Evolutionary conservation across 2,888 invertebrate genomes (phyloP).

Genomic region (Protonemura montana): DNA sequence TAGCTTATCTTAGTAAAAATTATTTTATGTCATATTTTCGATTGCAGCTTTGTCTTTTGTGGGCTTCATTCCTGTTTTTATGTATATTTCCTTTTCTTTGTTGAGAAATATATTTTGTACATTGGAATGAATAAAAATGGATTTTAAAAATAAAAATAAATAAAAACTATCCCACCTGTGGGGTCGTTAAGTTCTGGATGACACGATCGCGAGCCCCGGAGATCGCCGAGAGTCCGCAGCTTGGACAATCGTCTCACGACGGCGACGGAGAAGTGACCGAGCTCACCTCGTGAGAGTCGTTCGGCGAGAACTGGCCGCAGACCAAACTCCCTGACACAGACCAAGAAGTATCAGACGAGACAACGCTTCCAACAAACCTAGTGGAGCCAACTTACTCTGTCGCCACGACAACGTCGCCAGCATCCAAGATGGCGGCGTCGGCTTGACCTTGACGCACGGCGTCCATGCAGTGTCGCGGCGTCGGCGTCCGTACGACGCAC

Average conservation of each 20-base stretch:
- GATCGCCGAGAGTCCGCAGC: slow-evolving; percentile 65
- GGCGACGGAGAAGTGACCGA: slow-evolving; percentile 72
- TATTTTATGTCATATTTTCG: too few relatives aligned
- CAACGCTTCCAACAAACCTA: too few relatives aligned
- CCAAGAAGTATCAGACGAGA: too few relatives aligned
- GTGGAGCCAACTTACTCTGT: slow-evolving; percentile 59
- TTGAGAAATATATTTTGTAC: too few relatives aligned
- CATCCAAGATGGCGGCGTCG: slow-evolving; percentile 75
- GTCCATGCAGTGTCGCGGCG: slow-evolving; percentile 71
- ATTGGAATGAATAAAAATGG: too few relatives aligned
- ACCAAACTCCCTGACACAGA: slow-evolving; percentile 66
- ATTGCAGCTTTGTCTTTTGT: too few relatives aligned
- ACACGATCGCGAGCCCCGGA: slow-evolving; percentile 82
- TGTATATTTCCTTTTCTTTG: too few relatives aligned
- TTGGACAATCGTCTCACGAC: slow-evolving; percentile 73
- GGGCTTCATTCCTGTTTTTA: too few relatives aligned
- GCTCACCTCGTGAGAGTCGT: slow-evolving; percentile 63
- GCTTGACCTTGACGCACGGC: slow-evolving; percentile 73
- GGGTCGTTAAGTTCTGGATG: slow-evolving; percentile 68
- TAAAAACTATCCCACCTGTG: slow-evolving; percentile 22
- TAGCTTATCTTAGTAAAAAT: too few relatives aligned
- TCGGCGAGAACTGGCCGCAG: slow-evolving; percentile 71
- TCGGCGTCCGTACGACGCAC: slow-evolving; percentile 72
- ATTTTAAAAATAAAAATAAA: too few relatives aligned
- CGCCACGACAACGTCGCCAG: slow-evolving; percentile 62